Percentiles rank a stretch among this genome's conserved stretches.
These are phyloP conservation scores for Heliopora coerulea DNA, from an alignment of 92 coral and sea anemone species.

Conservation along the genomic window DNA sequence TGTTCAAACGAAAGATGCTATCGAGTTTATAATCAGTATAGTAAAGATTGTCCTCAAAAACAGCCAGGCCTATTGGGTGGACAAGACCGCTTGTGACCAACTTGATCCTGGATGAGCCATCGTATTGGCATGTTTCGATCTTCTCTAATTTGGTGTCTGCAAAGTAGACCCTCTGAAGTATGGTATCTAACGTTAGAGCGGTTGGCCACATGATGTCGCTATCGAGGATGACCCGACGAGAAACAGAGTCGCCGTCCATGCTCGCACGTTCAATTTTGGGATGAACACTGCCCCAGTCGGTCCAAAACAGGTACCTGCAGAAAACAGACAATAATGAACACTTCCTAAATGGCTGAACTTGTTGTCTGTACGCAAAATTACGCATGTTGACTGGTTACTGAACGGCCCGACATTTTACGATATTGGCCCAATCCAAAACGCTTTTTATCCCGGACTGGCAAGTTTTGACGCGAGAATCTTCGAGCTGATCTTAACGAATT, in stretches of 20 bases:
- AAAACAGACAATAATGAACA: no score
- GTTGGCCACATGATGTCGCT: constrained; percentile 79
- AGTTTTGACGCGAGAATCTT: no score
- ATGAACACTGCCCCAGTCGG: constrained; percentile 81
- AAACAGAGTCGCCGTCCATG: constrained; percentile 72
- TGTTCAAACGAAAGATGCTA: constrained; percentile 60
- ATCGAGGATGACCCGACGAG: constrained; percentile 65
- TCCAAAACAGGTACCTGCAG: constrained; percentile 75
- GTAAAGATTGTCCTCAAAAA: constrained; percentile 77
- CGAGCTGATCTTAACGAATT: no score
- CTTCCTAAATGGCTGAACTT: no score
- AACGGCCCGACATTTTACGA: no score
- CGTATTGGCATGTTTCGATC: constrained; percentile 68
- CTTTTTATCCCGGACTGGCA: no score
- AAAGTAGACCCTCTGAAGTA: constrained; percentile 71
- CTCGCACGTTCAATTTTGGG: constrained; percentile 83
- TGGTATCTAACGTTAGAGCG: constrained; percentile 78
- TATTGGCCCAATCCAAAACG: no score
- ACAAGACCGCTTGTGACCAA: constrained; percentile 47
- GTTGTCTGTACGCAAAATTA: no score
- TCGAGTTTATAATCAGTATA: constrained; percentile 77
- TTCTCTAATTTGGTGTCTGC: constrained; percentile 81
- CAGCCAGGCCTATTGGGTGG: constrained; percentile 76
- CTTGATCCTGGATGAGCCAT: constrained; percentile 64
- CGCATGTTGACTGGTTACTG: no score